Evolutionary conservation across 2,888 invertebrate species (phyloP).

Genomic region (Physocephala rufipes): DNA sequence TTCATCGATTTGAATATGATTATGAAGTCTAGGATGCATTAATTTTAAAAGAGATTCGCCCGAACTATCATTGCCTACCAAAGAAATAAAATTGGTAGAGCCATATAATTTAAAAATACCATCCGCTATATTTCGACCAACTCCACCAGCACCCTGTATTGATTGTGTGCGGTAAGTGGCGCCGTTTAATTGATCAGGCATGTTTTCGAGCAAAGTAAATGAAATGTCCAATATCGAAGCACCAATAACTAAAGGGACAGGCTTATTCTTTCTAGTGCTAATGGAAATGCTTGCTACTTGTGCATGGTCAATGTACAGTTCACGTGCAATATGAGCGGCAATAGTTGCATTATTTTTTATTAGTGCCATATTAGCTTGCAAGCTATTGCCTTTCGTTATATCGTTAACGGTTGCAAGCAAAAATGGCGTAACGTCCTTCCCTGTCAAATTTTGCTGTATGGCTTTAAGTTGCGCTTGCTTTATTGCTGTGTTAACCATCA

Average conservation of each 20-base stretch:
- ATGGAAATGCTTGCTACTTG: not conserved
- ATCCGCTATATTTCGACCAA: constrained; percentile 91
- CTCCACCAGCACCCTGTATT: constrained; percentile 82
- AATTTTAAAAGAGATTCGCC: constrained; percentile 64
- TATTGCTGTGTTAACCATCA: constrained; percentile 76
- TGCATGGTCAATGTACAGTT: constrained; percentile 50
- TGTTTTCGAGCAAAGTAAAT: constrained; percentile 71
- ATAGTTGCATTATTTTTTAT: constrained; percentile 92
- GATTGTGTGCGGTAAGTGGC: constrained; percentile 77
- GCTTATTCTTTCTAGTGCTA: not conserved
- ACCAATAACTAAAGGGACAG: constrained; percentile 73
- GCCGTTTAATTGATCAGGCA: constrained; percentile 75
- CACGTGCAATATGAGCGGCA: constrained; percentile 81
- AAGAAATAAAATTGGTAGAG: constrained; percentile 75
- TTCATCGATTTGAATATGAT: constrained; percentile 56
- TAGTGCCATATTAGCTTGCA: constrained; percentile 87
- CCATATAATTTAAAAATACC: constrained; percentile 79
- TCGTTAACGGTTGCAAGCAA: constrained; percentile 80
- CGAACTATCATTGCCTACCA: constrained; percentile 76
- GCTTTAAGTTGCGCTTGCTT: constrained; percentile 74
- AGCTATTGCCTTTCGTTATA: constrained; percentile 83
- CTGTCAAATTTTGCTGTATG: constrained; percentile 71
- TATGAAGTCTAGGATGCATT: constrained; percentile 59
- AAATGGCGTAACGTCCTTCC: constrained; percentile 94
- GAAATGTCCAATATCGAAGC: constrained; percentile 81